Conservation (phyloP, 2,797 vertebrate species). For the Halcyon badia region DNA sequence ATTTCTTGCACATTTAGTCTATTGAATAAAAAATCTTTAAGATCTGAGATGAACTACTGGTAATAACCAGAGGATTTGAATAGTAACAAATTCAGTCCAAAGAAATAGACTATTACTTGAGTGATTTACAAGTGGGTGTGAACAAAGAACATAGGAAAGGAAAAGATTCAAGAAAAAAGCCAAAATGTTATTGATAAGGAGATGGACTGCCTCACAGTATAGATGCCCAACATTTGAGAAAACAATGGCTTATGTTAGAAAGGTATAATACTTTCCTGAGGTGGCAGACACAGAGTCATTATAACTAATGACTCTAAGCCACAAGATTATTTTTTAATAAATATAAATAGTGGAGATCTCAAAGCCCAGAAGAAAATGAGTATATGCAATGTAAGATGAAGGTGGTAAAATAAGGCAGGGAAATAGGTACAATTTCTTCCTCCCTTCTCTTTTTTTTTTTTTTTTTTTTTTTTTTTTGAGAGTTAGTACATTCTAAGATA, state of each 20-base stretch:
- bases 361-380: background rate
- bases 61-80: conserved; percentile 48
- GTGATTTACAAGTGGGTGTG: conserved; percentile 22
- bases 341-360: background rate
- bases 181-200: background rate
- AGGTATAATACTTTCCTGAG: background rate
- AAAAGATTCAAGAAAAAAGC: background rate
- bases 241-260: background rate
- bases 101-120: conserved; percentile 38
- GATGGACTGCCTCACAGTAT: background rate
- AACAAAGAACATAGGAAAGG: conserved; percentile 9
- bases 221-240: background rate
- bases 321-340: background rate
- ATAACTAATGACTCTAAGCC: background rate
- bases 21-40: conserved; percentile 38
- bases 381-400: background rate
- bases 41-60: background rate
- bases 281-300: background rate
- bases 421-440: background rate
- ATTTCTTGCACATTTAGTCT: conserved; percentile 33
- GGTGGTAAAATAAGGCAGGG: background rate
- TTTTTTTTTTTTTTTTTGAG: background rate
- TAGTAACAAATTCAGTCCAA: conserved; percentile 20
- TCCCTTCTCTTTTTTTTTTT: background rate
- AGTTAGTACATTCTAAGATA: background rate